phyloP scores from a whole-genome alignment of 2,888 invertebrate species.

The Mythimna ferrago region DNA sequence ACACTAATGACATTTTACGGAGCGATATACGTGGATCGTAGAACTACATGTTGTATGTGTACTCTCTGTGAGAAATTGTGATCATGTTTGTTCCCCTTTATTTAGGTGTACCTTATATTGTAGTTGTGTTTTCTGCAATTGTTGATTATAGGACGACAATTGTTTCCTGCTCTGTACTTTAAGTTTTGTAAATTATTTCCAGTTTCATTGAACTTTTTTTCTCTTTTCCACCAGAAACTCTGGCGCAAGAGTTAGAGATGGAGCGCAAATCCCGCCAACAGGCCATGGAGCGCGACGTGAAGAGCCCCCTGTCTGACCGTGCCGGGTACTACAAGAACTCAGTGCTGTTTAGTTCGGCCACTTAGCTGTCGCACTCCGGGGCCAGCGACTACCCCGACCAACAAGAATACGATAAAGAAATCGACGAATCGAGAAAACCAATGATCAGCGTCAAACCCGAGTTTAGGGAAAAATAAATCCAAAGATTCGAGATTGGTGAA shows the following conservation, averaged over 20 bases:
- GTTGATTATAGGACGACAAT: neutral
- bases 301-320: slow-evolving; percentile 96
- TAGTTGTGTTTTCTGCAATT: neutral
- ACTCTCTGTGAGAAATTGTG: slow-evolving; percentile 34
- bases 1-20: slow-evolving; percentile 88
- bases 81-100: slow-evolving; percentile 17
- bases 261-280: slow-evolving; percentile 96
- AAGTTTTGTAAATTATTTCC: neutral
- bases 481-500: slow-evolving; percentile 73
- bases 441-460: slow-evolving; percentile 90
- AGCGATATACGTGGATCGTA: slow-evolving; percentile 78
- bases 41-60: slow-evolving; percentile 61
- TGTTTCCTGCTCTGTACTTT: neutral
- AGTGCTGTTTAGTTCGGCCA: slow-evolving; percentile 96
- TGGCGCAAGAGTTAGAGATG: slow-evolving; percentile 96
- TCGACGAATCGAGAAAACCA: slow-evolving; percentile 86
- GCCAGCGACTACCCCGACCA: slow-evolving; percentile 82
- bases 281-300: slow-evolving; percentile 95
- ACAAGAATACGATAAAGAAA: slow-evolving; percentile 80
- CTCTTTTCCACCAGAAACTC: slow-evolving; percentile 92
- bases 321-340: slow-evolving; percentile 97
- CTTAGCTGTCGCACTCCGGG: slow-evolving; percentile 90
- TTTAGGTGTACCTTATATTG: slow-evolving; percentile 28
- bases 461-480: slow-evolving; percentile 88
- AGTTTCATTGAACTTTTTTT: slow-evolving; percentile 25